Evolutionary conservation across 2,797 vertebrate species (phyloP).

Genomic region (Synaphobranchus kaupii): DNA sequence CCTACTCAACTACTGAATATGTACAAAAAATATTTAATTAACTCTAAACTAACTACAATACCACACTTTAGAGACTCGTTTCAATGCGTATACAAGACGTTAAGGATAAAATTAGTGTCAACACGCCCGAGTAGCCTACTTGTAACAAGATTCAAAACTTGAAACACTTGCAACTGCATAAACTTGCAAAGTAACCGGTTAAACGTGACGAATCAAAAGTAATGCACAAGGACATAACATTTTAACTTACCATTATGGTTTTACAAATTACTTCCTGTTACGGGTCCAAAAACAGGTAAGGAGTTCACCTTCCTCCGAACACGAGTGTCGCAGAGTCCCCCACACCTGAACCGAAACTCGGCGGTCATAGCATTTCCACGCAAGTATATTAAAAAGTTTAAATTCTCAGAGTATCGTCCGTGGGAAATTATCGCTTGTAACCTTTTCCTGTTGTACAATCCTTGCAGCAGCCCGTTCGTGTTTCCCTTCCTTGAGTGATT

Average conservation of each 20-base stretch:
- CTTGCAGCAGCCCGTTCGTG: not conserved
- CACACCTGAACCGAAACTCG: conserved; percentile 22
- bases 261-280: conserved; percentile 36
- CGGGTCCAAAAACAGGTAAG: conserved; percentile 13
- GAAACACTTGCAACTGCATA: not conserved
- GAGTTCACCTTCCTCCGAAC: conserved; percentile 22
- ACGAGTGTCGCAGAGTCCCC: conserved; percentile 2
- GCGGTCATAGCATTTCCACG: conserved; percentile 16
- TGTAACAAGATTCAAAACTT: not conserved
- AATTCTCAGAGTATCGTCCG: not conserved
- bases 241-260: conserved; percentile 39
- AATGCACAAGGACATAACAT: not conserved
- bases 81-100: not conserved
- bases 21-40: not conserved
- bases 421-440: not conserved
- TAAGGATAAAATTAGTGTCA: not conserved
- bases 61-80: not conserved
- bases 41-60: conserved; percentile 11
- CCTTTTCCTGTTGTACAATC: not conserved
- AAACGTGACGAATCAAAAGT: not conserved
- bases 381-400: conserved; percentile 1
- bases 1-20: not conserved
- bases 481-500: not conserved
- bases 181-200: not conserved
- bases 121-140: not conserved